Evolutionary conservation across 1,140 invertebrate genomes (phyloP).

Genomic region (Tribolium madens): DNA sequence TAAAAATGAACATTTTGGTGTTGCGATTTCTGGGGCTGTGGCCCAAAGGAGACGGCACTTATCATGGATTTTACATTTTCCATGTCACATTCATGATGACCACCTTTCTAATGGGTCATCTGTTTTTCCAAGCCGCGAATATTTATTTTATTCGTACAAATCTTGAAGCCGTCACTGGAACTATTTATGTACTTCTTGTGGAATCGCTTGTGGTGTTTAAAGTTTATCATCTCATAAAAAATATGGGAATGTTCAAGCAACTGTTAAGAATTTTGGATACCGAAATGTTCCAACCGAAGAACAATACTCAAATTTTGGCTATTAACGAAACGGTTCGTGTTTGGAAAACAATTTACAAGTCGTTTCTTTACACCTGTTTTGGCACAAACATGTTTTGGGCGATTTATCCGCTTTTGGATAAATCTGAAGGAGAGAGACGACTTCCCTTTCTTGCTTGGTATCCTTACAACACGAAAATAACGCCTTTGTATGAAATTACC

Average conservation of each 20-base stretch:
- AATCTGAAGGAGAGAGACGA: neutral
- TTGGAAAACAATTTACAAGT: neutral
- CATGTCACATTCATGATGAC: neutral
- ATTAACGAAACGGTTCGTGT: neutral
- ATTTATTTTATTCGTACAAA: slow-evolving; percentile 14
- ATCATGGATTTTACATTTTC: neutral
- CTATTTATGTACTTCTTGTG: slow-evolving; percentile 3
- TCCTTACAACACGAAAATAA: neutral
- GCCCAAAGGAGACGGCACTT: neutral
- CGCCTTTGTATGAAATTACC: neutral
- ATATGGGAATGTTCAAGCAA: slow-evolving; percentile 3
- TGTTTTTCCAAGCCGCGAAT: slow-evolving; percentile 10
- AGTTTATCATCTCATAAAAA: neutral
- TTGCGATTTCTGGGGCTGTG: neutral
- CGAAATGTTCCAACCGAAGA: slow-evolving; percentile 21
- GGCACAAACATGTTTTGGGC: neutral
- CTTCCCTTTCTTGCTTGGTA: neutral
- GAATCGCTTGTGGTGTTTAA: slow-evolving; percentile 2
- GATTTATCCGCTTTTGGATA: slow-evolving; percentile 3
- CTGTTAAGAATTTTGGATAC: neutral
- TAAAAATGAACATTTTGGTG: neutral
- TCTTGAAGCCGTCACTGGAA: neutral
- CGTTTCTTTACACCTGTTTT: neutral
- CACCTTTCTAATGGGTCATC: neutral
- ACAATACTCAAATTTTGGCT: neutral